Evolutionary conservation across 2,888 invertebrate genomes (phyloP), one percentile per base, ranked within the genome.

Genomic region (Leptinotarsa tumamoca): DNA sequence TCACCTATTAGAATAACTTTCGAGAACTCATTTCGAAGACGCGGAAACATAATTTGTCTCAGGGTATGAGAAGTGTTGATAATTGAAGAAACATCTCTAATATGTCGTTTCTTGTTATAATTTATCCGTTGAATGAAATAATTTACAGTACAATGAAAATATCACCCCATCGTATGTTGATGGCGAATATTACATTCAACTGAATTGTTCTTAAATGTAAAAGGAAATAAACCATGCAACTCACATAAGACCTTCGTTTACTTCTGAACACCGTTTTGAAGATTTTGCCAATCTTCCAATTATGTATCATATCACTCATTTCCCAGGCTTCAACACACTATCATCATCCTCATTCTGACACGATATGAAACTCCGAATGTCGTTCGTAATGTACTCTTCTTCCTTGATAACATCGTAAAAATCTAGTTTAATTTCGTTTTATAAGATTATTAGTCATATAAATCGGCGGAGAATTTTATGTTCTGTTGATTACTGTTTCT

Each of bases 371-470:
- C 63, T n/a, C 43, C n/a, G 43, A 63, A 43, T 27, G 33, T 43
- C 18, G 70, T 18, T 54, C 54, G 10, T 68, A 33, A 68, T 68
- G 68, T 27, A 27, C 54, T 58, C 49, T 50, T 70, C 10, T 18
- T 49, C 58, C 70, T 49, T 21, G 63, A 58, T 58, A 43, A 43
- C 54, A 50, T 58, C 70, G 58, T 70, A 58, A 70, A 58, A 61
- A 70, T 58, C 56, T 69, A 33, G 21, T 43, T 69, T 49, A 50
- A 70, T 70, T 49, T 58, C 56, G 56, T 49, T 21, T 49, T 21
- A 27, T 43, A 21, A 49, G 58, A 58, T 58, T 70, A 58, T 50
- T 70, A 17, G 58, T 18, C n/a, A 21, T 10, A 69, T 69, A 56
- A 49, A 70, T 18, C 49, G 49, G 21, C n/a, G n/a, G 17, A 43